These are phyloP conservation scores for Psilopsiagon aymara DNA, from an alignment of 2,113 vertebrate genomes.

Conservation along the genomic window DNA sequence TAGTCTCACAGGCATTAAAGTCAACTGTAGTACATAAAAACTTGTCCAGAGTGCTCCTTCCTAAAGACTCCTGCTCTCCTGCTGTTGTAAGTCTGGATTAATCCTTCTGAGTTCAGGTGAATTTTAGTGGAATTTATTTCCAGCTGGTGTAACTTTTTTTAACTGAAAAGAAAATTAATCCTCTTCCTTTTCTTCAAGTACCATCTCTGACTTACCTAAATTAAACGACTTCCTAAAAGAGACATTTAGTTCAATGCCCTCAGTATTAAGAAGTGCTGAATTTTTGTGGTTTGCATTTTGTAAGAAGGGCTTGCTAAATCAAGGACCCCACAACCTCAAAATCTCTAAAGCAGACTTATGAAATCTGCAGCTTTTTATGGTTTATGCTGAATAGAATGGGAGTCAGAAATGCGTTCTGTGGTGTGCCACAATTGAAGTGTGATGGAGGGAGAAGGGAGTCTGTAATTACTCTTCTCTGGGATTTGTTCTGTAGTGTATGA, in stretches of 20 bases:
- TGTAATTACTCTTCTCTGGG: neutral
- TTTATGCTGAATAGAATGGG: neutral
- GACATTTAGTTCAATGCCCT: neutral
- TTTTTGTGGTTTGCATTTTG: neutral
- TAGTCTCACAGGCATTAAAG: neutral
- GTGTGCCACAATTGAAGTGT: neutral
- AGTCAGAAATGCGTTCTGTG: constrained; percentile 4
- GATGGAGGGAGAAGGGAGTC: neutral
- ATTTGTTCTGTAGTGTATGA: neutral
- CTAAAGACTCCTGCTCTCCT: neutral
- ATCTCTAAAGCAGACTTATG: neutral
- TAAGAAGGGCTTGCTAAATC: neutral
- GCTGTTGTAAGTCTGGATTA: neutral
- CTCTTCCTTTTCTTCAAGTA: neutral
- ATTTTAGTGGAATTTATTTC: neutral
- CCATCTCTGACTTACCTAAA: neutral
- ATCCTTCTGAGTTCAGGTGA: neutral
- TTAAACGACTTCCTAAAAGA: neutral
- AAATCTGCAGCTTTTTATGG: neutral
- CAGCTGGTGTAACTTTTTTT: neutral
- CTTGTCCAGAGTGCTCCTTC: neutral
- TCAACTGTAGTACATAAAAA: neutral
- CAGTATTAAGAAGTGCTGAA: neutral
- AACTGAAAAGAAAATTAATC: neutral
- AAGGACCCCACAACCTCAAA: neutral